phyloP scores from a whole-genome alignment of 2,113 vertebrate species.

The Drymodes brunneopygia region DNA sequence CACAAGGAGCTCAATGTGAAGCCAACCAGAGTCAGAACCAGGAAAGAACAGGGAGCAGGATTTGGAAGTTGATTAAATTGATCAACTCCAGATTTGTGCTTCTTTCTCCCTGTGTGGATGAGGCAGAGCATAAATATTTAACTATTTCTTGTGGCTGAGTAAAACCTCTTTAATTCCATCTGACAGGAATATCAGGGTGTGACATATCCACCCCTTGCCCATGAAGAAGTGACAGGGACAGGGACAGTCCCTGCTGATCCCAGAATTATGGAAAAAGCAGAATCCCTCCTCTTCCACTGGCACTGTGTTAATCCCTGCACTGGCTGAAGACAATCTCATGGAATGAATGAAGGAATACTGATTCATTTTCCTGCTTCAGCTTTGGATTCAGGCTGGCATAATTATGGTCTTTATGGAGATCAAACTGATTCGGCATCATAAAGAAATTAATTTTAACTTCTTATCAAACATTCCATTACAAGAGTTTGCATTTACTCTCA shows the following conservation, averaged over 20 bases:
- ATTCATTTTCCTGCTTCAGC: constrained; percentile 38
- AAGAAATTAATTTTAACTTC: not conserved
- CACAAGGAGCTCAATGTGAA: not conserved
- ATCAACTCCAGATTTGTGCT: not conserved
- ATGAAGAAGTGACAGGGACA: not conserved
- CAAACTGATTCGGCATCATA: not conserved
- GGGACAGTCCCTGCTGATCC: not conserved
- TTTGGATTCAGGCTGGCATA: constrained; percentile 16
- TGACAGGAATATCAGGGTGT: not conserved
- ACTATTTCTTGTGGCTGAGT: not conserved
- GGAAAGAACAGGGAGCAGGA: not conserved
- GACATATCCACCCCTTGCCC: not conserved
- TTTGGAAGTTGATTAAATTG: not conserved
- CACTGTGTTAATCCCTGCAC: not conserved
- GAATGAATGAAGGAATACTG: constrained; percentile 6
- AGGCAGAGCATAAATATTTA: not conserved
- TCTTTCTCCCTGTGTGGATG: not conserved
- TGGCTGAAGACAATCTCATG: constrained; percentile 24
- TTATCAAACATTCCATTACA: not conserved
- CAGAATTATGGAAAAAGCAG: not conserved
- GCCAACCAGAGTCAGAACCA: not conserved
- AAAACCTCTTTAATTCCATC: not conserved
- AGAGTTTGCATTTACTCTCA: not conserved
- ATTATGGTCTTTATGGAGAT: constrained; percentile 52
- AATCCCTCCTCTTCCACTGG: not conserved